Base-by-base conservation (phyloP, 2,113 vertebrate species). In the Argyrosomus japonicus region DNA sequence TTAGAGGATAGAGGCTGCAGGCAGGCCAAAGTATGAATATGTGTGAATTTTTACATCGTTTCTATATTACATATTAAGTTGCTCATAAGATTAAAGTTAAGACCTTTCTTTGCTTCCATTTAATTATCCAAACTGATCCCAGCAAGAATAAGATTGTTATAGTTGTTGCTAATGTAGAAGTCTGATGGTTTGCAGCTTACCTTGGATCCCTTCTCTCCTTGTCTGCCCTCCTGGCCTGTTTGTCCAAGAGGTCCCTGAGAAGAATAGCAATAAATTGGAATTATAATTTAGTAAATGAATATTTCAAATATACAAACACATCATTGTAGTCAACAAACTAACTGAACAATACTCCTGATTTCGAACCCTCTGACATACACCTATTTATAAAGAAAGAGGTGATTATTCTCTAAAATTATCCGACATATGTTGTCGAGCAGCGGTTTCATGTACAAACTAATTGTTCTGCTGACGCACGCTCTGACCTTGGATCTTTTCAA, bases 201-300 rank as follows among this genome's bases (percentile, higher is more conserved):
- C 97, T 99, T 99, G 81, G 97, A 96, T 51, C 98, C 98, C 81
- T 99, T 99, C 92, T 99, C 98, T 67, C 98, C 98, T 93, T 98
- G 97, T 85, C 96, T 96, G 83, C 98, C 98, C 87, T 97, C 96
- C 72, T 96, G 85, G 36, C 98, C 98, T 1, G 95, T 87, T 80
- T 86, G 90, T 89, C 98, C 98, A 63, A 95, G 88, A 48, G 97
- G 94, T 53, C 98, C 98, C 98, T 93, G 48, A 48, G 48, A 74
- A 77, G 3, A 80, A 74, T 10, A 43, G 47, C 3, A 12, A 77
- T 11, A n/a, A 58, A 71, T 68, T 32, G n/a, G 18, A 27, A 13
- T 74, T 43, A 68, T 1, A 12, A 23, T 29, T 40, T 18, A 54
- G 21, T 7, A 17, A 27, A 61, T 27, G 5, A 69, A 47, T 48